A percentile compares a stretch with the other conserved stretches of the same genome.
Conservation (phyloP, 2,797 vertebrate species). For the Parotocinclus haroldoi region DNA sequence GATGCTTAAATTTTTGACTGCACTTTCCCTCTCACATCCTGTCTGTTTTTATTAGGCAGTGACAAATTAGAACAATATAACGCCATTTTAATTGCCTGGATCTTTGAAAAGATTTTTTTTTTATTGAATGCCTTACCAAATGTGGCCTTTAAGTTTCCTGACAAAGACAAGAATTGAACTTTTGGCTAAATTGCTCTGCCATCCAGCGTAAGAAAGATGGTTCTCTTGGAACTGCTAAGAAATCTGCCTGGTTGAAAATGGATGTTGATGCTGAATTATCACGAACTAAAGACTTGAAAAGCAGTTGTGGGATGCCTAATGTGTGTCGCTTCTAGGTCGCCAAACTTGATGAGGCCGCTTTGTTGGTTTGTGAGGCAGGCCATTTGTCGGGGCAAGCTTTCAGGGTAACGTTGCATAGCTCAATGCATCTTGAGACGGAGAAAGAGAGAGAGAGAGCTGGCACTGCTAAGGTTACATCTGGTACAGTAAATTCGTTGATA, state of each 20-base stretch:
- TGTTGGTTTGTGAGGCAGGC: slow-evolving; percentile 46
- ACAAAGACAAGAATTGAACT: slow-evolving; percentile 70
- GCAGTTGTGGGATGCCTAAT: slow-evolving; percentile 49
- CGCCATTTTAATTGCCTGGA: background rate
- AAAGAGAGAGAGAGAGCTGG: slow-evolving; percentile 25
- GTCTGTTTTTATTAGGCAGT: background rate
- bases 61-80: background rate
- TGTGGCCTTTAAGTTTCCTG: slow-evolving; percentile 62
- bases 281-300: slow-evolving; percentile 4
- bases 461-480: slow-evolving; percentile 51
- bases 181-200: slow-evolving; percentile 2
- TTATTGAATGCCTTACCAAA: slow-evolving; percentile 65
- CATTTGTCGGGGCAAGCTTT: slow-evolving; percentile 45
- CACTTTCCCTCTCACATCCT: slow-evolving; percentile 23
- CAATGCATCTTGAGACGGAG: slow-evolving; percentile 36
- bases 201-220: background rate
- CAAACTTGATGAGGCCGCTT: slow-evolving; percentile 50
- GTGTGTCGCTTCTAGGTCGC: slow-evolving; percentile 43
- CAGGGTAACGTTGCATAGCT: slow-evolving; percentile 41
- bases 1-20: background rate
- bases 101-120: slow-evolving; percentile 58
- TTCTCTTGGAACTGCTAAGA: background rate
- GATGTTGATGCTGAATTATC: background rate
- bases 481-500: slow-evolving; percentile 59
- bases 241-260: background rate